Evolutionary conservation across 2,113 vertebrate species (phyloP).

Genomic region (Syngnathus typhle): DNA sequence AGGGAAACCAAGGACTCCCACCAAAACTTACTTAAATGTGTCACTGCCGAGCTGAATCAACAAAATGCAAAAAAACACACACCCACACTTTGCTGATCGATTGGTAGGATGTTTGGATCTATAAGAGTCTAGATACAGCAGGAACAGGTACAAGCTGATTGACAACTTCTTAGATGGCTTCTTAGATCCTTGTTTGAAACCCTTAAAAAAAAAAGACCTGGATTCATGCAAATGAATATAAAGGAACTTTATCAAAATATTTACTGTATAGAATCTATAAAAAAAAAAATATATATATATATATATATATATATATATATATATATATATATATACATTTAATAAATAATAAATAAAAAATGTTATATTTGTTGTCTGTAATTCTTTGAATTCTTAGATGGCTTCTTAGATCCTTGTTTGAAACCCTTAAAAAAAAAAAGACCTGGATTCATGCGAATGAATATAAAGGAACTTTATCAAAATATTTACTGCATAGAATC

Average conservation of each 20-base stretch:
- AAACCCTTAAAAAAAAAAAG: no score
- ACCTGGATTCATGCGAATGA: no score
- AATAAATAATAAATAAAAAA: not conserved
- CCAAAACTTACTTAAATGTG: conserved; percentile 57
- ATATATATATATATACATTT: no score
- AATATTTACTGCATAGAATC: no score
- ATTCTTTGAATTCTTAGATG: no score
- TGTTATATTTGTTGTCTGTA: no score
- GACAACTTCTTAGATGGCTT: conserved; percentile 57
- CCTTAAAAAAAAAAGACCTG: conserved; percentile 29
- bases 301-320: no score
- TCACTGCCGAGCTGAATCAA: conserved; percentile 62
- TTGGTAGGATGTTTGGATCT: conserved; percentile 61
- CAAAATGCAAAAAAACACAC: conserved; percentile 54
- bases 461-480: no score
- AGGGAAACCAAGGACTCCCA: conserved; percentile 65
- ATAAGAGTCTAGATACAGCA: conserved; percentile 51
- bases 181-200: conserved; percentile 17
- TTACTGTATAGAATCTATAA: not conserved
- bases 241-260: conserved; percentile 15
- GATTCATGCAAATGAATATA: conserved; percentile 25
- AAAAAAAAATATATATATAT: no score
- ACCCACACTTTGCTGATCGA: conserved; percentile 52
- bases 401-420: no score
- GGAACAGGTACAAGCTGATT: conserved; percentile 60